Conservation (phyloP, 1,140 invertebrate species). For the Dendrolimus punctatus region DNA sequence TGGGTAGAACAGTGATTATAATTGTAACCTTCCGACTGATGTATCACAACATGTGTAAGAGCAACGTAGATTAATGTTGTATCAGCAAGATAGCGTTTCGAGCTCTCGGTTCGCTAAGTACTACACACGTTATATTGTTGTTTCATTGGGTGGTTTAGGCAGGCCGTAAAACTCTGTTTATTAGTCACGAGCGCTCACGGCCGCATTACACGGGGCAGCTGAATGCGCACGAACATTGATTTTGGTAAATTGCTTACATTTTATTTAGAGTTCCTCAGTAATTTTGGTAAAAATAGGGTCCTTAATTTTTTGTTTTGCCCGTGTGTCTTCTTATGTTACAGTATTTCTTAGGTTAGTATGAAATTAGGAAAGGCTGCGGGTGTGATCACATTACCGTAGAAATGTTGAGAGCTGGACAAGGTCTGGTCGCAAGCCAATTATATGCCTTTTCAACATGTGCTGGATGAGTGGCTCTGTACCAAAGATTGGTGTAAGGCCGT, state of each 20-base stretch:
- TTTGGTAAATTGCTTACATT: constrained; percentile 21
- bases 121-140: constrained; percentile 22
- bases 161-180: constrained; percentile 28
- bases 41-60: constrained; percentile 14
- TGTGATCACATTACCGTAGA: no score
- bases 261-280: constrained; percentile 5
- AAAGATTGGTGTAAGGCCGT: no score
- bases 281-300: no score
- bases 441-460: no score
- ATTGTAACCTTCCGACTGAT: constrained; percentile 4
- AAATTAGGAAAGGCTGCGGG: no score
- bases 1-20: neutral
- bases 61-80: constrained; percentile 22
- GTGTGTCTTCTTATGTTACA: no score
- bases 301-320: no score
- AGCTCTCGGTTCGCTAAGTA: constrained; percentile 11
- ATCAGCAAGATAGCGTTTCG: constrained; percentile 21
- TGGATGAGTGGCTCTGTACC: no score
- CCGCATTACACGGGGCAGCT: constrained; percentile 28
- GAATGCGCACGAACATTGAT: constrained; percentile 19
- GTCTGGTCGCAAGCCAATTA: no score
- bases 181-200: constrained; percentile 33
- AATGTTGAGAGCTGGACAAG: no score
- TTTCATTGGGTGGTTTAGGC: constrained; percentile 24
- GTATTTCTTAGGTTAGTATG: no score